phyloP scores from a whole-genome alignment of 2,888 invertebrate genomes.

The Xanthia togata region DNA sequence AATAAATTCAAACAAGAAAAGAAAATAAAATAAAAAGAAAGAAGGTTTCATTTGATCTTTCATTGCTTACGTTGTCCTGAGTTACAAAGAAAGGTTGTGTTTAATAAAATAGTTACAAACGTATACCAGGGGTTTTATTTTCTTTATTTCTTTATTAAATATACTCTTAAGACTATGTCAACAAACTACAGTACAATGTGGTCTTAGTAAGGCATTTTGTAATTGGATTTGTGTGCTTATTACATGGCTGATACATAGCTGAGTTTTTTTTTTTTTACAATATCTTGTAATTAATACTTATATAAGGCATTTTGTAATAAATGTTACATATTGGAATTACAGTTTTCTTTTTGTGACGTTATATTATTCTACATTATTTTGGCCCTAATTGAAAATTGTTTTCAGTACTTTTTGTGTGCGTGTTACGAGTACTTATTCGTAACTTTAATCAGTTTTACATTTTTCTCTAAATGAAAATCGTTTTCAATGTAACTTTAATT shows the following conservation, averaged over 20 bases:
- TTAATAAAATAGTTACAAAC: constrained; percentile 58
- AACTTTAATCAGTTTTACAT: background rate
- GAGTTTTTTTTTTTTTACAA: background rate
- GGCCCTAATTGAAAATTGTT: background rate
- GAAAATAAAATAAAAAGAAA: constrained; percentile 6
- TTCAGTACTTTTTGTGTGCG: background rate
- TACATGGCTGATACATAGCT: constrained; percentile 7
- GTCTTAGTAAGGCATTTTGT: constrained; percentile 33
- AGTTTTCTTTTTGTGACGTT: background rate
- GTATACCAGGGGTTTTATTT: constrained; percentile 69
- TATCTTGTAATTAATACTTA: background rate
- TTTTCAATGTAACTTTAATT: background rate
- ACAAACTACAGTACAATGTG: constrained; percentile 64
- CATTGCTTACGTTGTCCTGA: constrained; percentile 12
- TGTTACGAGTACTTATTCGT: too few relatives aligned
- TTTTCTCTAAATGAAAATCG: background rate
- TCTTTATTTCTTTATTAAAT: constrained; percentile 60
- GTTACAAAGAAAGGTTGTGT: constrained; percentile 36
- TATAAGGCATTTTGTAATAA: constrained; percentile 18
- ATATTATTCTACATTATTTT: too few relatives aligned
- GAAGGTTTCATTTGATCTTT: constrained; percentile 49
- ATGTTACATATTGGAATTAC: background rate
- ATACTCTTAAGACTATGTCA: constrained; percentile 70
- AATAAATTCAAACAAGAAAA: constrained; percentile 7
- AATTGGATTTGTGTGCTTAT: constrained; percentile 58